Evolutionary conservation across 92 coral and sea anemone species (phyloP), one percentile per base, ranked within the genome.

Genomic region (Siderastrea radians): DNA sequence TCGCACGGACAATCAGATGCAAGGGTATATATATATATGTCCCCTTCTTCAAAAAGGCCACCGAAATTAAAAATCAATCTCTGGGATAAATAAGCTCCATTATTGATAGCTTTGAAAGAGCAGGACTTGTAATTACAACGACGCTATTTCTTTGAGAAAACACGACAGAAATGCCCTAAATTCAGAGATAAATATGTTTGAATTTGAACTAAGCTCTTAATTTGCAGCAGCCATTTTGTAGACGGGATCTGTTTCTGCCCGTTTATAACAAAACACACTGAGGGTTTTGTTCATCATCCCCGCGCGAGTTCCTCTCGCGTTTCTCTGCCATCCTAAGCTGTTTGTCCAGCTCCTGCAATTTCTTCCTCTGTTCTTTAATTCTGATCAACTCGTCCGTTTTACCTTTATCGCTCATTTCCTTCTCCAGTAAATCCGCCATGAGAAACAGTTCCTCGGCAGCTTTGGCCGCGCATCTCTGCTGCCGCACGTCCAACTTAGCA

Each of bases 401-500:
- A 6, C 99, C 99, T 16, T 95, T 97, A 72, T 93, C 98, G 47
- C 96, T 95, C 99, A 97, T 97, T 83, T 97, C 99, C 83, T 95
- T 95, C 91, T 97, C 99, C 49, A 97, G 89, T 49, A 97, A 75
- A 58, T 97, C 99, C 10, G 99, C 99, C 99, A 97, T 97, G 68
- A 97, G 74, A 87, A 97, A 97, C 6, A 97, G 80, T 79, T 97
- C 99, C 87, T 97, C 99, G 4, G 99, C 99, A 3, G 99, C 99
- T 60, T 96, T 90, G 51, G 98, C 97, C 4, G 99, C 99, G 48
- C 96, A 95, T 44, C 99, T 83, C 84, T 97, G 99, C 81, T 97
- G 99, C 78, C 99, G 68, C 45, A 93, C 99, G 61, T 97, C 99
- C 48, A 97, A 90, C 84, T 97, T 97, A 0, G 99, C 96, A 53